Percentiles rank a stretch among this genome's conserved stretches.
phyloP scores from a whole-genome alignment of 2,113 vertebrate species.

The Alosa alosa region DNA sequence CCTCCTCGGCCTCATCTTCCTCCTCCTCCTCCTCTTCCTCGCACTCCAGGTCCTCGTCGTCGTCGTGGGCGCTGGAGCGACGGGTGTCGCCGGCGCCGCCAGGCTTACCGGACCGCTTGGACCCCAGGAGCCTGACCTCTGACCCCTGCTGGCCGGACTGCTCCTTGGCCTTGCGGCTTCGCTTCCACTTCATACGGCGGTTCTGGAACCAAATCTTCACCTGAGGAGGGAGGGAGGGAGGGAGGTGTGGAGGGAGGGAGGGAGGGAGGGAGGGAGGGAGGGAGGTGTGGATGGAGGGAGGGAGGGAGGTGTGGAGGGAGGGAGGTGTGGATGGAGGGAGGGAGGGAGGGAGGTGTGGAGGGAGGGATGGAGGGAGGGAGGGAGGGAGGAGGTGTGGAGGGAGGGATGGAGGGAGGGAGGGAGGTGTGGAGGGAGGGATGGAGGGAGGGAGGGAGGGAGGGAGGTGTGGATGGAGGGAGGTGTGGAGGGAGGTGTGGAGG shows the following conservation, averaged over 20 bases:
- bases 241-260: too few relatives aligned
- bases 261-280: too few relatives aligned
- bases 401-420: too few relatives aligned
- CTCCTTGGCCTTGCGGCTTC: conserved; percentile 76
- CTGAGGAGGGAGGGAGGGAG: conserved; percentile 46
- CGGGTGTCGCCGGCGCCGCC: conserved; percentile 52
- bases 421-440: too few relatives aligned
- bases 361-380: too few relatives aligned
- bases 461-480: too few relatives aligned
- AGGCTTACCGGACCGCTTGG: conserved; percentile 38
- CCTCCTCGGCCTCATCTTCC: not conserved
- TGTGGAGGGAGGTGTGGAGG: too few relatives aligned
- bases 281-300: too few relatives aligned
- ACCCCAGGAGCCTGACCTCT: conserved; percentile 39
- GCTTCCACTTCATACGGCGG: conserved; percentile 82
- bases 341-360: too few relatives aligned
- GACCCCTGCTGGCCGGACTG: conserved; percentile 53
- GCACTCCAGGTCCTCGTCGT: conserved; percentile 47
- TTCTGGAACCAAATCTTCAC: conserved; percentile 86
- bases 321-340: too few relatives aligned
- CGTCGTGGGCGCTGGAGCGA: conserved; percentile 53
- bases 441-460: too few relatives aligned
- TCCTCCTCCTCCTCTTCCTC: conserved; percentile 54
- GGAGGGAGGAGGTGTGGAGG: not conserved
- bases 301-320: too few relatives aligned